phyloP scores from a whole-genome alignment of 2,797 vertebrate species.

The Sylvilagus floridanus region DNA sequence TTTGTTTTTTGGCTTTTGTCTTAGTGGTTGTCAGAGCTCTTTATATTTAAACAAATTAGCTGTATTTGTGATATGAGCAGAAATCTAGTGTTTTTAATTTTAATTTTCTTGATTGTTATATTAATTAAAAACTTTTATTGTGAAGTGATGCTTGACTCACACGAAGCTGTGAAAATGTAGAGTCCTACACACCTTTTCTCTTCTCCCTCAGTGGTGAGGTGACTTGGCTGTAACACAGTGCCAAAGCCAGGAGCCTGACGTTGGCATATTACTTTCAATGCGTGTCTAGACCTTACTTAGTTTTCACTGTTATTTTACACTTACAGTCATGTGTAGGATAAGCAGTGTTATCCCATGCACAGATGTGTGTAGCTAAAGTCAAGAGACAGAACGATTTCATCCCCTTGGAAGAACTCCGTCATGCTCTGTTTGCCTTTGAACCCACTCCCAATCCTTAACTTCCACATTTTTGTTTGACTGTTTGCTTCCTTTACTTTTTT shows the following conservation, averaged over 20 bases:
- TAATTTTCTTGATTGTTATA: background rate
- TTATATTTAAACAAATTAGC: background rate
- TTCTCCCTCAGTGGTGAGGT: background rate
- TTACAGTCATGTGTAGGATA: background rate
- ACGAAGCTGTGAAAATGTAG: background rate
- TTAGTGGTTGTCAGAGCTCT: background rate
- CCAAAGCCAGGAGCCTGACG: background rate
- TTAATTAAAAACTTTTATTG: background rate
- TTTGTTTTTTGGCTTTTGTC: background rate
- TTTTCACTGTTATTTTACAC: background rate
- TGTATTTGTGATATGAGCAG: background rate
- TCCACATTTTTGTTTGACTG: background rate
- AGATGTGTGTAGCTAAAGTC: background rate
- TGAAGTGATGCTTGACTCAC: background rate
- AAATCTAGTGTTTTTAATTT: background rate
- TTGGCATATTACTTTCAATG: background rate
- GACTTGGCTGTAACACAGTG: background rate
- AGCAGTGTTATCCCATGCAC: background rate
- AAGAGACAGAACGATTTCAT: background rate
- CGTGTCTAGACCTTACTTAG: background rate
- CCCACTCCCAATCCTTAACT: background rate
- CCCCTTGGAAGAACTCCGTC: background rate
- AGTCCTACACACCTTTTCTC: background rate
- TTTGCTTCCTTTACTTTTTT: background rate
- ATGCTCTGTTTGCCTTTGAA: background rate